Percentiles rank a stretch among this genome's conserved stretches.
These are phyloP conservation scores for Macrosiphum euphorbiae DNA, from an alignment of 2,888 invertebrate genomes.

Conservation along the genomic window DNA sequence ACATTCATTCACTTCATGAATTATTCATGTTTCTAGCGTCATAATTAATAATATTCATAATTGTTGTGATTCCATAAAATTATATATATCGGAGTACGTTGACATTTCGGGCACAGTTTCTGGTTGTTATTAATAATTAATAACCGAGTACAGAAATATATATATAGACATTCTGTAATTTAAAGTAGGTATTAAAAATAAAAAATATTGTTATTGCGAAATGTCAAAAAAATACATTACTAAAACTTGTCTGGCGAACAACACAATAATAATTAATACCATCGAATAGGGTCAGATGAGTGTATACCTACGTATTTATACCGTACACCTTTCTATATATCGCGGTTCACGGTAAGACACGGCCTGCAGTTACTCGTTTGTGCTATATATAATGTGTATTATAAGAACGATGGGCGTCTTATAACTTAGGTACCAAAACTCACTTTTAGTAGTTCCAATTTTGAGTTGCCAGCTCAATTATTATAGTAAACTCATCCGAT, in stretches of 20 bases:
- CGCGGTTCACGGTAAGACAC: slow-evolving; percentile 12
- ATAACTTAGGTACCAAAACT: no score
- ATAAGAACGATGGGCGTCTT: neutral
- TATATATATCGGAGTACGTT: neutral
- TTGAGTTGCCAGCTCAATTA: no score
- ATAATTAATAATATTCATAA: slow-evolving; percentile 23
- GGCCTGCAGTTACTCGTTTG: neutral
- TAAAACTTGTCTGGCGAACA: neutral
- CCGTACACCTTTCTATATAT: slow-evolving; percentile 1
- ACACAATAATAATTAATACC: slow-evolving; percentile 28
- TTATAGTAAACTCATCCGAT: no score
- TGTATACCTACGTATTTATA: neutral
- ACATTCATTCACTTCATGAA: neutral
- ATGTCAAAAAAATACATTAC: neutral
- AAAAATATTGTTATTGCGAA: slow-evolving; percentile 23
- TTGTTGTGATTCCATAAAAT: slow-evolving; percentile 21
- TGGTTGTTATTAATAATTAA: slow-evolving; percentile 12
- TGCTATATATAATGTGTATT: neutral
- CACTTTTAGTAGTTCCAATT: no score
- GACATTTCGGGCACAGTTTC: slow-evolving; percentile 4
- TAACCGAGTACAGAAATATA: neutral
- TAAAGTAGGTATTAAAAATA: neutral
- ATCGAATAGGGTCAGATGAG: neutral
- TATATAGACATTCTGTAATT: neutral
- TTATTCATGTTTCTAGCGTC: slow-evolving; percentile 8